phyloP scores from a whole-genome alignment of 1,140 invertebrate genomes.

The Mizuhopecten yessoensis region DNA sequence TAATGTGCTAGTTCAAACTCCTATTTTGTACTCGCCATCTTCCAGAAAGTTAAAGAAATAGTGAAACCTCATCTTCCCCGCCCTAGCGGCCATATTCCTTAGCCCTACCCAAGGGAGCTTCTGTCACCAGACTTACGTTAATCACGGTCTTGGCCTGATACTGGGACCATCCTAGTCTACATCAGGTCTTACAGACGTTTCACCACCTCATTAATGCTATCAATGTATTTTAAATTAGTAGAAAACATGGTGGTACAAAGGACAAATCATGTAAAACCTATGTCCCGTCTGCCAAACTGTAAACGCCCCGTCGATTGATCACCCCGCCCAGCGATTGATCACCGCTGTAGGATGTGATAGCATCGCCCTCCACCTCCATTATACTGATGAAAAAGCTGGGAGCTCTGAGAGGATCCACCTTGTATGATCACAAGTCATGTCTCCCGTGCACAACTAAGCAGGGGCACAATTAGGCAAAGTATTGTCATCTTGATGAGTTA shows the following conservation, averaged over 20 bases:
- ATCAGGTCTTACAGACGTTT: too few relatives aligned
- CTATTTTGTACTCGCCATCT: too few relatives aligned
- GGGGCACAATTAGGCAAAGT: not conserved
- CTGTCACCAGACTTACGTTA: too few relatives aligned
- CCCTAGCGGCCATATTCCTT: too few relatives aligned
- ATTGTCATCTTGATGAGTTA: not conserved
- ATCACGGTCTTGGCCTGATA: too few relatives aligned
- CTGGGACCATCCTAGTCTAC: too few relatives aligned
- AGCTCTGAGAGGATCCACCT: not conserved
- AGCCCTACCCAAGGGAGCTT: too few relatives aligned
- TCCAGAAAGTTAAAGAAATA: too few relatives aligned
- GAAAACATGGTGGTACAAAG: not conserved
- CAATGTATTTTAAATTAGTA: not conserved
- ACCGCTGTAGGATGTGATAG: not conserved
- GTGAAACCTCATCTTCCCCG: too few relatives aligned
- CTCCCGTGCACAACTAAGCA: too few relatives aligned
- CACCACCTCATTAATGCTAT: too few relatives aligned
- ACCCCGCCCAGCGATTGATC: not conserved
- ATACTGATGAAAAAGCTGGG: slow-evolving; percentile 32
- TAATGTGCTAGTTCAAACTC: too few relatives aligned
- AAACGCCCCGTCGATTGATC: not conserved
- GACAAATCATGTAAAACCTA: not conserved
- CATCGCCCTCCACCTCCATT: not conserved
- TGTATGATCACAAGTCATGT: not conserved
- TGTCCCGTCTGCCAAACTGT: not conserved